Conservation (phyloP, 2,113 vertebrate species). For the Silurus glanis region DNA sequence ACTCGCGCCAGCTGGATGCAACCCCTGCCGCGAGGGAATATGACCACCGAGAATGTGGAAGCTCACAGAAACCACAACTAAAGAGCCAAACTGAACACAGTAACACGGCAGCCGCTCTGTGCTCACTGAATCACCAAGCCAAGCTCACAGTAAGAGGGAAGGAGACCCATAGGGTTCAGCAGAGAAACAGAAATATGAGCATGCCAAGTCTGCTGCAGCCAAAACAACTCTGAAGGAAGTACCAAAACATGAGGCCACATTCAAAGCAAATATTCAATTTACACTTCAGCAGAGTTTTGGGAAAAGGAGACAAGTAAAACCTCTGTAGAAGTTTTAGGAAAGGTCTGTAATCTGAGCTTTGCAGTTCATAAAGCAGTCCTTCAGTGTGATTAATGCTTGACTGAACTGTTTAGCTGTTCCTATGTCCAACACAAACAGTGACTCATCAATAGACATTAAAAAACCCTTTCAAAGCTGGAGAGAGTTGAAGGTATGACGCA, state of each 20-base stretch:
- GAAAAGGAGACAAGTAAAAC: not conserved
- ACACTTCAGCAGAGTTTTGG: constrained; percentile 18
- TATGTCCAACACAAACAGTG: not conserved
- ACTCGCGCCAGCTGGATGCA: constrained; percentile 7
- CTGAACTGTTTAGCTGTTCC: not conserved
- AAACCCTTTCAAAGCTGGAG: not conserved
- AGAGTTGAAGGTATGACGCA: not conserved
- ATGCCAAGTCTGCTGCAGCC: not conserved
- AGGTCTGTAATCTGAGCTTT: not conserved
- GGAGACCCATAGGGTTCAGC: not conserved
- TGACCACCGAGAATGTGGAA: constrained; percentile 36
- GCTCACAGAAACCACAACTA: constrained; percentile 21
- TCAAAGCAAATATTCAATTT: constrained; percentile 13
- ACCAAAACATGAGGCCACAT: constrained; percentile 2
- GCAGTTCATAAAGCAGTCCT: not conserved
- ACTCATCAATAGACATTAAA: not conserved
- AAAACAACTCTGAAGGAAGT: constrained; percentile 2
- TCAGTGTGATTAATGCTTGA: constrained; percentile 5
- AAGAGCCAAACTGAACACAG: not conserved
- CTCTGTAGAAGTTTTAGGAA: not conserved
- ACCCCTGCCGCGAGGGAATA: constrained; percentile 27
- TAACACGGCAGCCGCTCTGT: not conserved
- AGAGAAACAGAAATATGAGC: constrained; percentile 6
- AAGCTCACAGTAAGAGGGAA: not conserved
- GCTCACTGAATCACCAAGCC: not conserved